These are phyloP conservation scores for Cerceris rybyensis DNA, from an alignment of 2,888 invertebrate genomes.

Conservation along the genomic window DNA sequence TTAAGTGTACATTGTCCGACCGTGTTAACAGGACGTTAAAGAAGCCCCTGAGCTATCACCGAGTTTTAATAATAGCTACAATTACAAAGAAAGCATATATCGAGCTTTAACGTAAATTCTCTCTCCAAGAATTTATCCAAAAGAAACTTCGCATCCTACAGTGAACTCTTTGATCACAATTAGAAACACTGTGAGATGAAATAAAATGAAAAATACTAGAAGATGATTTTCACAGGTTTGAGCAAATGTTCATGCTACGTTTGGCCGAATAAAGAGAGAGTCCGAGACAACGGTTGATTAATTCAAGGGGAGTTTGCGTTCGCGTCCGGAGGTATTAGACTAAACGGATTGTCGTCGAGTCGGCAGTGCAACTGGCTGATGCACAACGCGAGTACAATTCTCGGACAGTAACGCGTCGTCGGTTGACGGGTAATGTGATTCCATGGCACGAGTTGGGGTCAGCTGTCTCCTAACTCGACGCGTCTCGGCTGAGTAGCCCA, in stretches of 20 bases:
- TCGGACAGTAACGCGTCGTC: constrained; percentile 69
- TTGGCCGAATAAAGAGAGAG: constrained; percentile 2
- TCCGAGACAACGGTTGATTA: constrained; percentile 61
- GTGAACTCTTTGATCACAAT: no score
- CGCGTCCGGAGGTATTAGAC: constrained; percentile 73
- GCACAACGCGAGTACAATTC: constrained; percentile 76
- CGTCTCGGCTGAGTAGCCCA: constrained; percentile 56
- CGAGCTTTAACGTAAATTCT: constrained; percentile 1
- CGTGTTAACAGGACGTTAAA: no score
- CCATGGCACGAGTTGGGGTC: constrained; percentile 70
- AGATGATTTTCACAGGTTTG: neutral
- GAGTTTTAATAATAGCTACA: constrained; percentile 37
- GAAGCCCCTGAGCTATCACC: no score
- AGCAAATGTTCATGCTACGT: neutral
- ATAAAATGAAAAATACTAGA: neutral
- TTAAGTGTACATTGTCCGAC: no score
- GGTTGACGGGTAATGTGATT: constrained; percentile 77
- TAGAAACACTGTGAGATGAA: neutral
- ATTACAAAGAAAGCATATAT: constrained; percentile 20
- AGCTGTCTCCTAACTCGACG: constrained; percentile 71
- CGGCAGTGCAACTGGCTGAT: constrained; percentile 55
- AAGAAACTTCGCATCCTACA: neutral
- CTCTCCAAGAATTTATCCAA: constrained; percentile 11
- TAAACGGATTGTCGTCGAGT: constrained; percentile 79
- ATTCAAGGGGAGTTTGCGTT: constrained; percentile 63